A percentile compares a stretch with the other conserved stretches of the same genome.
phyloP scores from a whole-genome alignment of 1,140 invertebrate genomes.

The Scaptomyza pallida region DNA sequence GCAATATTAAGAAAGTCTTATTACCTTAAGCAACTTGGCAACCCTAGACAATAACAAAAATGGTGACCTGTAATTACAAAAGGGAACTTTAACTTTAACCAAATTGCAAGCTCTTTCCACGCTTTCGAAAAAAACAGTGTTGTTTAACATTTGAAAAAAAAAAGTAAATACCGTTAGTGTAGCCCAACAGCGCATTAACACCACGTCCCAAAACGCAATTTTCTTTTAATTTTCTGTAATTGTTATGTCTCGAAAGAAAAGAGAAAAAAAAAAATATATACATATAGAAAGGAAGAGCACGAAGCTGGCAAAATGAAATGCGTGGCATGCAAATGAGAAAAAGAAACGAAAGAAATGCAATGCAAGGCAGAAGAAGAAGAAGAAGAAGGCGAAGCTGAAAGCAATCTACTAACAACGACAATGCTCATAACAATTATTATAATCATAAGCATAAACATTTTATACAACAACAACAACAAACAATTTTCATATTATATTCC shows the following conservation, averaged over 20 bases:
- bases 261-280: neutral
- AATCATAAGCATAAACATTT: conserved; percentile 70
- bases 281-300: conserved; percentile 35
- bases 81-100: too few species aligned
- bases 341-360: conserved; percentile 12
- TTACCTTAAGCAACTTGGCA: too few species aligned
- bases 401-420: conserved; percentile 63
- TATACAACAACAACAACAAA: conserved; percentile 50
- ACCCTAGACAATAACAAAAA: too few species aligned
- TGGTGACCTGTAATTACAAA: too few species aligned
- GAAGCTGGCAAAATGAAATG: conserved; percentile 19
- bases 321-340: conserved; percentile 54
- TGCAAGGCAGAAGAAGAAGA: neutral
- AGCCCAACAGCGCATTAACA: conserved; percentile 15
- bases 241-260: conserved; percentile 39
- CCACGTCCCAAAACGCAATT: conserved; percentile 43
- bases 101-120: too few species aligned
- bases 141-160: neutral
- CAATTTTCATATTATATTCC: conserved; percentile 59
- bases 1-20: too few species aligned
- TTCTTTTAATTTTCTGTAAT: conserved; percentile 61
- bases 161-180: neutral
- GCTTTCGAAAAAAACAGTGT: neutral
- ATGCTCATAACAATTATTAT: conserved; percentile 67
- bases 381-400: conserved; percentile 3